phyloP scores from a whole-genome alignment of 2,797 vertebrate genomes.

The Pseudochirops corinnae region DNA sequence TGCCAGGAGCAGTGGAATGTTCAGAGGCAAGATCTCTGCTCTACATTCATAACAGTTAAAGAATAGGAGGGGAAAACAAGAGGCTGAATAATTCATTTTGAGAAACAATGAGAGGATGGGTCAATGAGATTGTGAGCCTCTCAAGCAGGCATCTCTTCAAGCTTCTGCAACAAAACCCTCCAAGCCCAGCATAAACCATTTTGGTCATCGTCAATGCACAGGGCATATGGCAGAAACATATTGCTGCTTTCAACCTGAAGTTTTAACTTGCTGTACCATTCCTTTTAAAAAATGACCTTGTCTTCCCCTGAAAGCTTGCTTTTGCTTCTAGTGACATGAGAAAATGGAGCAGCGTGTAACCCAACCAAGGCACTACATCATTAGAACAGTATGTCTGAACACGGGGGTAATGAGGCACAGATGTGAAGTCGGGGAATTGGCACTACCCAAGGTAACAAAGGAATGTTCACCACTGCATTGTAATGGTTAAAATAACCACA shows the following conservation, averaged over 20 bases:
- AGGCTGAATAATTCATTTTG: not conserved
- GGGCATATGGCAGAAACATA: conserved; percentile 33
- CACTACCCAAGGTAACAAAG: conserved; percentile 75
- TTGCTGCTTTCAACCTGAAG: conserved; percentile 61
- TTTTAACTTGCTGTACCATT: conserved; percentile 65
- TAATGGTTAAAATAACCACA: conserved; percentile 68
- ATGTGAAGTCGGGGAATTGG: conserved; percentile 84
- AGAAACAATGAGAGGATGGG: conserved; percentile 31
- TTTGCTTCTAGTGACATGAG: conserved; percentile 70
- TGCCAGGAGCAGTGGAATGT: conserved; percentile 58
- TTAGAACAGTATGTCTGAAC: conserved; percentile 78
- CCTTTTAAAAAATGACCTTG: conserved; percentile 55
- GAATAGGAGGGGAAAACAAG: conserved; percentile 15
- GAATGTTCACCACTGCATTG: conserved; percentile 65
- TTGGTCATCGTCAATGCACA: conserved; percentile 41
- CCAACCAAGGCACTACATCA: conserved; percentile 70
- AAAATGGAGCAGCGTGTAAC: conserved; percentile 78
- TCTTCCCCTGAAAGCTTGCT: conserved; percentile 66
- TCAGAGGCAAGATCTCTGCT: not conserved
- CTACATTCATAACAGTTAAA: conserved; percentile 44
- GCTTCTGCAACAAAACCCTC: conserved; percentile 15
- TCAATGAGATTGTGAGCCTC: conserved; percentile 7
- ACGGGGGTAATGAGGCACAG: conserved; percentile 85
- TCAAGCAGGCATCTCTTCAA: not conserved
- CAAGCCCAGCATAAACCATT: not conserved